Evolutionary conservation across 64 coral and sea anemone genomes (phyloP).

Genomic region (Dendronephthya gigantea): DNA sequence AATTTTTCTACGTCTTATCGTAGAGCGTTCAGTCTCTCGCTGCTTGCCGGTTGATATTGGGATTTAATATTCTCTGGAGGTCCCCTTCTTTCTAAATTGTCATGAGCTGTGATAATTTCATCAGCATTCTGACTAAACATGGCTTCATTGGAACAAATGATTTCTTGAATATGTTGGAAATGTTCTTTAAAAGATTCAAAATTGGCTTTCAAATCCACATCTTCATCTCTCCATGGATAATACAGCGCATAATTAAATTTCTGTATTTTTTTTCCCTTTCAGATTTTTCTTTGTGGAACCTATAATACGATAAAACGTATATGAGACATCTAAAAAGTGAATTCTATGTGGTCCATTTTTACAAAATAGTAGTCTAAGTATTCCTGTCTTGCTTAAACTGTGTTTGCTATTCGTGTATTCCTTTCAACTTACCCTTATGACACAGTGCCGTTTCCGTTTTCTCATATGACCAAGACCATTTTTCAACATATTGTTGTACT

Average conservation of each 20-base stretch:
- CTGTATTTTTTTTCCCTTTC: neutral
- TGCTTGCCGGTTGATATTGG: neutral
- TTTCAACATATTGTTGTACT: neutral
- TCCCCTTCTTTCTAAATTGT: neutral
- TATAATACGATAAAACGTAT: neutral
- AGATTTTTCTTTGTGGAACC: constrained; percentile 1
- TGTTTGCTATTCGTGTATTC: neutral
- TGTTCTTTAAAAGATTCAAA: constrained; percentile 3
- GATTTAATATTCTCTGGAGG: constrained; percentile 1
- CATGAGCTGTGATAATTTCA: neutral
- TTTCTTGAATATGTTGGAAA: constrained; percentile 2
- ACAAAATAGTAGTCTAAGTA: neutral
- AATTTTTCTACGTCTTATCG: neutral
- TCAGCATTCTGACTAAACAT: neutral
- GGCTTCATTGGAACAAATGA: neutral
- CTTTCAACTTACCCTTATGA: neutral
- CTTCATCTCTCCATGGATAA: neutral
- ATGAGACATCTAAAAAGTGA: neutral
- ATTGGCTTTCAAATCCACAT: neutral
- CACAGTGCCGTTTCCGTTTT: neutral
- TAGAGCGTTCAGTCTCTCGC: neutral
- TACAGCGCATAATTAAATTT: neutral
- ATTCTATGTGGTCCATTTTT: neutral
- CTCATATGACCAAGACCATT: neutral
- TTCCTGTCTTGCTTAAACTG: neutral